Evolutionary conservation across 1,140 invertebrate species (phyloP).

Genomic region (Bombus confusus): DNA sequence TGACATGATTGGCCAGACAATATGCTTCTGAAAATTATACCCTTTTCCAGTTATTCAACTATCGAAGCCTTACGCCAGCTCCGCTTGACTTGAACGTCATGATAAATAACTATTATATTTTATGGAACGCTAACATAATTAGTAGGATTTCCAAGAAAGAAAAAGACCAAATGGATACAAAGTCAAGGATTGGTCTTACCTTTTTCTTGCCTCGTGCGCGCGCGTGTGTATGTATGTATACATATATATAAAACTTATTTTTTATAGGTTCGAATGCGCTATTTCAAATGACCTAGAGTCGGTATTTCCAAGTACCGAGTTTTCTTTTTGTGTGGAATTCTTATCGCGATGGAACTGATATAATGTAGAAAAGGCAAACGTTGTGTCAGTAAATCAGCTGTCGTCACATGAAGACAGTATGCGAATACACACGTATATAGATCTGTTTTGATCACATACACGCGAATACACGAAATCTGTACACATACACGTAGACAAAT

Average conservation of each 20-base stretch:
- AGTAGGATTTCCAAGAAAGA: background rate
- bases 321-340: slow-evolving; percentile 3
- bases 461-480: background rate
- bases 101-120: slow-evolving; percentile 25
- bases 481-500: background rate
- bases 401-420: slow-evolving; percentile 11
- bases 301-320: background rate
- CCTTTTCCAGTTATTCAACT: slow-evolving; percentile 35
- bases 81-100: slow-evolving; percentile 30
- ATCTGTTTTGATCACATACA: background rate
- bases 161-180: background rate
- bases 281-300: slow-evolving; percentile 45
- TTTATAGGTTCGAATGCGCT: background rate
- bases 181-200: background rate
- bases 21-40: slow-evolving; percentile 22
- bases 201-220: background rate
- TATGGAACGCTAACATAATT: slow-evolving; percentile 17
- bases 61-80: slow-evolving; percentile 27
- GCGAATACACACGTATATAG: background rate
- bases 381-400: background rate
- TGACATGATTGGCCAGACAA: slow-evolving; percentile 33
- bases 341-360: slow-evolving; percentile 18
- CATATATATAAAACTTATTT: background rate
- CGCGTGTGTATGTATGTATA: too few species aligned
- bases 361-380: background rate